Evolutionary conservation across 2,888 invertebrate species (phyloP), one percentile per base, ranked within the genome.

Genomic region (Aromia moschata): DNA sequence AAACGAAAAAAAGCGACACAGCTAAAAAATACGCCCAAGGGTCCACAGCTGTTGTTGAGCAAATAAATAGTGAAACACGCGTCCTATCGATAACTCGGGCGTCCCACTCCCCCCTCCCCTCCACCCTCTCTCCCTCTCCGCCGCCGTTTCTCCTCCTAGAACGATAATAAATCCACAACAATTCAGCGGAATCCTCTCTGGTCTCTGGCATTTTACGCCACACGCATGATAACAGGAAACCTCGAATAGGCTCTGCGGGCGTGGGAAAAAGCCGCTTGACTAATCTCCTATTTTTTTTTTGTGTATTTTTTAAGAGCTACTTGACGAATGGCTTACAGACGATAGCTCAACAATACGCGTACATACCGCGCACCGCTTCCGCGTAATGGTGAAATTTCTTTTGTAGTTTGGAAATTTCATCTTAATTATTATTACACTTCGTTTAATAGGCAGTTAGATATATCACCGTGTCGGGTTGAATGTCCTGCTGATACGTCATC

Each of bases 371-470:
- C n/a, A n/a, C n/a, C n/a, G n/a, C n/a, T n/a, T n/a, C n/a, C n/a
- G 40, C n/a, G 9, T 25, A 25, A 7, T 5, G 16, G 18, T 17
- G 17, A 41, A 41, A 44, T 44, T 20, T n/a, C 14, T 11, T n/a
- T 12, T 1, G 43, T 43, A 25, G 41, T 18, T 43, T 25, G 11
- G 12, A 25, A 43, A 43, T 43, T 18, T 20, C 7, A 11, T 43
- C 25, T 20, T 43, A 43, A 25, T 43, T 43, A 43, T 43, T 25
- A 43, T 7, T 18, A n/a, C n/a, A 41, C 12, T 25, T 43, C 11
- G 25, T 43, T 43, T 20, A 43, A 43, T 43, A 20, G 43, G 43
- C 7, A 20, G 43, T 25, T 43, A 25, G 43, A 25, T 25, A 20
- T 44, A 44, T 20, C 25, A 1, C 43, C 1, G 17, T 44, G 20